phyloP scores from a whole-genome alignment of 2,888 invertebrate species.

The Globia sparganii region DNA sequence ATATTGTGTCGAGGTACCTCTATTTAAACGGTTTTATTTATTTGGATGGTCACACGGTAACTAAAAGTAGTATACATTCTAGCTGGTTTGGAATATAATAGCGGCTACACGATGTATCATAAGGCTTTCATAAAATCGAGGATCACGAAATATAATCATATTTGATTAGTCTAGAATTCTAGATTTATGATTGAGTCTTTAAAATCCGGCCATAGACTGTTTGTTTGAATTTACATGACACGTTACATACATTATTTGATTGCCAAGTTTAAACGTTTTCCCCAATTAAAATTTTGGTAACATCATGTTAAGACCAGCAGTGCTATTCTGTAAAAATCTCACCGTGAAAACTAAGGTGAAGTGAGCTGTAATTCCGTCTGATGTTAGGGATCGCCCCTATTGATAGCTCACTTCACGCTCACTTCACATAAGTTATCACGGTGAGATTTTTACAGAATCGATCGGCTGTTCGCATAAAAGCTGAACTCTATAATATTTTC shows the following conservation, averaged over 20 bases:
- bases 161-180: no score
- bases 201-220: not conserved
- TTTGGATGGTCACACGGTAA: constrained; percentile 31
- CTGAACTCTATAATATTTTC: not conserved
- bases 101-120: not conserved
- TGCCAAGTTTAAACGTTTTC: not conserved
- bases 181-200: not conserved
- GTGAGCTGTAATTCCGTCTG: no score
- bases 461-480: not conserved
- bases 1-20: constrained; percentile 40
- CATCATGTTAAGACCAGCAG: not conserved
- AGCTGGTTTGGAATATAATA: not conserved
- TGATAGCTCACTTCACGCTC: no score
- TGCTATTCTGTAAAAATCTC: no score
- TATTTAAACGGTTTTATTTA: no score
- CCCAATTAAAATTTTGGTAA: not conserved
- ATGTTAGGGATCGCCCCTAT: no score
- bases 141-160: no score
- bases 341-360: no score
- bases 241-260: not conserved
- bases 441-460: no score
- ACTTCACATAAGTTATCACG: no score
- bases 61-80: constrained; percentile 22
- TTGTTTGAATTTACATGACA: not conserved
- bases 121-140: not conserved